Conservation (phyloP, 2,797 vertebrate species). For the Myotis pilosus region DNA sequence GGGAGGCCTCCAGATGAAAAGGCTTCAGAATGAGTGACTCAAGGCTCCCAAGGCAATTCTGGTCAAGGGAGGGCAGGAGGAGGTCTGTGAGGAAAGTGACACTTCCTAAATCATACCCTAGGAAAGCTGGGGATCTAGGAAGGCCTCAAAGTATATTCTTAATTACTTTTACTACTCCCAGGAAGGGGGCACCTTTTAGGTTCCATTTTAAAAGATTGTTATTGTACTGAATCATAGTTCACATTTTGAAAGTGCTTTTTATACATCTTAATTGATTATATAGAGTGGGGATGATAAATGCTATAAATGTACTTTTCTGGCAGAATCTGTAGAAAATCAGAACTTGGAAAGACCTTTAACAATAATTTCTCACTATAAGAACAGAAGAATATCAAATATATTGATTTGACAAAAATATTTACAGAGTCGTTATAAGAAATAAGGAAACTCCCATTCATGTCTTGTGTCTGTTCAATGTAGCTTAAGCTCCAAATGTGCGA, state of each 20-base stretch:
- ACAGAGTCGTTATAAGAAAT: neutral
- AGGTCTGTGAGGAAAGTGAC: slow-evolving; percentile 68
- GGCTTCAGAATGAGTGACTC: slow-evolving; percentile 48
- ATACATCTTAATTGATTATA: slow-evolving; percentile 75
- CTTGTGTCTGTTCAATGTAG: slow-evolving; percentile 22
- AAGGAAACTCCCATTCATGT: neutral
- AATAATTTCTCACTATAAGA: neutral
- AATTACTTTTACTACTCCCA: slow-evolving; percentile 82
- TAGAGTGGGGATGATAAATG: slow-evolving; percentile 62
- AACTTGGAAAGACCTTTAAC: slow-evolving; percentile 7
- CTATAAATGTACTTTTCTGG: slow-evolving; percentile 28
- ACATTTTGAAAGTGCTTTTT: slow-evolving; percentile 78
- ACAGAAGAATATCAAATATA: neutral
- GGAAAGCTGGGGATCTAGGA: slow-evolving; percentile 68
- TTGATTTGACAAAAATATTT: neutral
- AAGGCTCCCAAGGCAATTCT: slow-evolving; percentile 46
- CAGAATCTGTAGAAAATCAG: slow-evolving; percentile 43
- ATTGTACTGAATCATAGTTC: slow-evolving; percentile 75
- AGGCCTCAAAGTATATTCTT: slow-evolving; percentile 69
- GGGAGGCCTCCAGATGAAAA: slow-evolving; percentile 59
- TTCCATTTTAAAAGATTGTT: slow-evolving; percentile 75
- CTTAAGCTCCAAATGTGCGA: neutral
- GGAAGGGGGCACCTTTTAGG: slow-evolving; percentile 76
- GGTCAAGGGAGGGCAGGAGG: slow-evolving; percentile 51
- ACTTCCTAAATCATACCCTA: slow-evolving; percentile 56